A percentile compares a stretch with the other conserved stretches of the same genome.
These are phyloP conservation scores for Heliconius charithonia DNA, from an alignment of 2,888 invertebrate genomes.

Conservation along the genomic window DNA sequence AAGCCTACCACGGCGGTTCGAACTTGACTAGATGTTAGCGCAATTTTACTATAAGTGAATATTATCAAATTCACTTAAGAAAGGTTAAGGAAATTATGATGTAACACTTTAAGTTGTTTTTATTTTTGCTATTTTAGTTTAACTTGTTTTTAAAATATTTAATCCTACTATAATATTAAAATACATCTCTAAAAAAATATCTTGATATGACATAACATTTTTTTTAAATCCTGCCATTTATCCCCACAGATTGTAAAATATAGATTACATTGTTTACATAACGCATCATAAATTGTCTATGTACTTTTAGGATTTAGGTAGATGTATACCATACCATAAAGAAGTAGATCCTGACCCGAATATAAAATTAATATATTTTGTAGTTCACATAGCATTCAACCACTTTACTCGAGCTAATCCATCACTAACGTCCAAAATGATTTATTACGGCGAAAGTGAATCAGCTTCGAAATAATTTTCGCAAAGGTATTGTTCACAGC, in stretches of 20 bases:
- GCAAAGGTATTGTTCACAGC: constrained; percentile 80
- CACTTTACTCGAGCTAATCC: constrained; percentile 56
- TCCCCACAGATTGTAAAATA: too few relatives aligned
- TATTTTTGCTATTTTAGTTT: too few relatives aligned
- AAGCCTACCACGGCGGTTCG: too few relatives aligned
- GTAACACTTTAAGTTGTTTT: too few relatives aligned
- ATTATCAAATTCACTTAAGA: background rate
- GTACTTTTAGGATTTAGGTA: too few relatives aligned
- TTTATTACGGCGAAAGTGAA: constrained; percentile 73
- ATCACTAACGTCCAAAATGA: constrained; percentile 53
- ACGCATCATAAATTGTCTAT: too few relatives aligned
- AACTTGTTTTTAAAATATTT: too few relatives aligned
- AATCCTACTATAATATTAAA: background rate
- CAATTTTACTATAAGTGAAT: background rate
- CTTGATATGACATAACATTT: background rate
- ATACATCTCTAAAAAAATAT: background rate
- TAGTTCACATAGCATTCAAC: constrained; percentile 45
- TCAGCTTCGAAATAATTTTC: constrained; percentile 74
- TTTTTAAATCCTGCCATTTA: background rate
- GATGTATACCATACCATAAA: background rate
- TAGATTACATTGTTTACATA: too few relatives aligned
- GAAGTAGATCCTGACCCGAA: background rate
- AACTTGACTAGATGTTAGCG: too few relatives aligned
- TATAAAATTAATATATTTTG: constrained; percentile 3
- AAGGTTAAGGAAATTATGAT: too few relatives aligned